Conservation (phyloP, 2,113 vertebrate genomes). For the Origma solitaria region DNA sequence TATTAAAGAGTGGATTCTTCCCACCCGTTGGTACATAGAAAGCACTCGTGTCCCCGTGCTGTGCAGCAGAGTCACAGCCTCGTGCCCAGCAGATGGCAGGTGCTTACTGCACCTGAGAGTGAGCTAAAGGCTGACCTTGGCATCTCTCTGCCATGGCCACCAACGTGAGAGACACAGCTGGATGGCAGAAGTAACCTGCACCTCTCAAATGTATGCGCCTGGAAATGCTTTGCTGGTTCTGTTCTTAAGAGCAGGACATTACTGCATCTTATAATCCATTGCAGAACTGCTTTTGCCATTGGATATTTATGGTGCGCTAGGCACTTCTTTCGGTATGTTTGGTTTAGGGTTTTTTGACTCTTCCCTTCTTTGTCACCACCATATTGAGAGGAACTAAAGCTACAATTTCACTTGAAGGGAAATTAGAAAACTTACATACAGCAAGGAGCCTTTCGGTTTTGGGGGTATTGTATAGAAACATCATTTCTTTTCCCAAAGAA, state of each 20-base stretch:
- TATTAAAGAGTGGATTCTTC: neutral
- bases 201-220: neutral
- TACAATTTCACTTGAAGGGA: neutral
- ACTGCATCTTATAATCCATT: neutral
- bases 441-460: neutral
- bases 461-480: neutral
- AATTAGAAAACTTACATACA: neutral
- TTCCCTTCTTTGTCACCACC: neutral
- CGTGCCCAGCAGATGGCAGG: neutral
- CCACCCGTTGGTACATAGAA: accelerated
- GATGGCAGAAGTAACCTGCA: neutral
- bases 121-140: neutral
- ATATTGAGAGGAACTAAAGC: neutral
- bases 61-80: neutral
- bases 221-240: neutral
- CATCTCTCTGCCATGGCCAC: neutral
- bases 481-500: neutral
- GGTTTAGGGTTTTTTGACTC: neutral
- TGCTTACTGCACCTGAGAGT: neutral
- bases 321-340: neutral
- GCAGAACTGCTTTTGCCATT: neutral
- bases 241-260: neutral
- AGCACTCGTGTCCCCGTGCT: neutral
- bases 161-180: neutral
- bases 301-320: neutral